phyloP scores from a whole-genome alignment of 2,888 invertebrate genomes.

The Drosophila sordidapex region DNA sequence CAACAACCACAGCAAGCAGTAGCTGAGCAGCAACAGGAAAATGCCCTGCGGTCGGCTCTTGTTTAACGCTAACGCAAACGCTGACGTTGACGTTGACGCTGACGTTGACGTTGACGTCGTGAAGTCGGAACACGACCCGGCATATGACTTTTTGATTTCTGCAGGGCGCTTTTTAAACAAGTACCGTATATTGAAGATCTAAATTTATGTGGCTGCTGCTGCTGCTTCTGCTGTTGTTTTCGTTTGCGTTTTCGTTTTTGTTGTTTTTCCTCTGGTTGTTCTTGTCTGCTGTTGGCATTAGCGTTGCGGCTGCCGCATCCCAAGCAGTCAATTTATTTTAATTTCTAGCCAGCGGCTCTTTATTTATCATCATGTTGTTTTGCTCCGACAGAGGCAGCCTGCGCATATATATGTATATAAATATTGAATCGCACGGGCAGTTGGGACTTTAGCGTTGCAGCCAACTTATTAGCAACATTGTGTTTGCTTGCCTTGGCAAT shows the following conservation, averaged over 20 bases:
- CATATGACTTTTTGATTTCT: slow-evolving; percentile 76
- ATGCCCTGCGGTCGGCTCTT: slow-evolving; percentile 66
- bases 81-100: slow-evolving; percentile 61
- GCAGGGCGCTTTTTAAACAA: slow-evolving; percentile 61
- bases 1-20: slow-evolving; percentile 2
- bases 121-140: slow-evolving; percentile 43
- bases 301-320: slow-evolving; percentile 57
- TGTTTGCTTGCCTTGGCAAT: slow-evolving; percentile 50
- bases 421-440: neutral
- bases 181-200: slow-evolving; percentile 34
- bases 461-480: slow-evolving; percentile 73
- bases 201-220: slow-evolving; percentile 60
- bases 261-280: slow-evolving; percentile 2
- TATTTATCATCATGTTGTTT: slow-evolving; percentile 80
- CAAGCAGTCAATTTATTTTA: slow-evolving; percentile 80
- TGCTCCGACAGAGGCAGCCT: slow-evolving; percentile 22
- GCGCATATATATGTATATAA: neutral
- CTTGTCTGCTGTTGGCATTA: slow-evolving; percentile 30
- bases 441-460: slow-evolving; percentile 27
- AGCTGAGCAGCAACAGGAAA: slow-evolving; percentile 50
- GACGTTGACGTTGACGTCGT: slow-evolving; percentile 54
- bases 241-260: slow-evolving; percentile 1
- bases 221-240: slow-evolving; percentile 19
- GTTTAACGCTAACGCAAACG: slow-evolving; percentile 41
- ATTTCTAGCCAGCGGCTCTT: slow-evolving; percentile 77